These are phyloP conservation scores for Hylyphantes graminicola DNA, from an alignment of 1,140 invertebrate genomes.

Conservation along the genomic window DNA sequence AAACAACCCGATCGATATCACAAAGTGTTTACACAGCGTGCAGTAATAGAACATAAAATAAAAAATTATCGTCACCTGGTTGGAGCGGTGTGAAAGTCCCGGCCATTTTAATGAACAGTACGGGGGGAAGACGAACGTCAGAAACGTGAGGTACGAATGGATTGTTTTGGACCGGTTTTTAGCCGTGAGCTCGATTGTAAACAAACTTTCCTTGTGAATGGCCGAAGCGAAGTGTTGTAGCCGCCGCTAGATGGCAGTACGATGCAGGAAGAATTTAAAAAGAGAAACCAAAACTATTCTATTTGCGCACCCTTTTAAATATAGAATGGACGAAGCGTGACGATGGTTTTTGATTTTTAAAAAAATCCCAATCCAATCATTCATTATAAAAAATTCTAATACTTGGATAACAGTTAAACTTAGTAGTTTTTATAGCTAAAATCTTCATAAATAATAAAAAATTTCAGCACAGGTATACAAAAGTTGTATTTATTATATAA, in stretches of 20 bases:
- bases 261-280: not conserved
- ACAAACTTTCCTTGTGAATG: not conserved
- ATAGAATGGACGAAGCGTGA: no score
- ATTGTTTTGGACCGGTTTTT: not conserved
- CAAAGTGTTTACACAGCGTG: slow-evolving; percentile 37
- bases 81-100: not conserved
- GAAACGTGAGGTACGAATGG: not conserved
- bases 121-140: not conserved
- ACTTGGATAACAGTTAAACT: no score
- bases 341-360: no score
- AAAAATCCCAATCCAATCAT: no score
- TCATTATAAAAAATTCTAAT: no score
- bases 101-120: not conserved
- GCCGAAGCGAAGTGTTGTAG: not conserved
- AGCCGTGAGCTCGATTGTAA: not conserved
- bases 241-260: slow-evolving; percentile 35
- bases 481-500: no score
- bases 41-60: not conserved
- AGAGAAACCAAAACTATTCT: no score
- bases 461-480: no score
- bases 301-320: no score
- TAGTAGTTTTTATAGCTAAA: no score
- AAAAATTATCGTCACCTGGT: not conserved
- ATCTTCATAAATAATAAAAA: no score
- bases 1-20: slow-evolving; percentile 29